Evolutionary conservation across 2,797 vertebrate species (phyloP).

Genomic region (Meriones psammophilus): DNA sequence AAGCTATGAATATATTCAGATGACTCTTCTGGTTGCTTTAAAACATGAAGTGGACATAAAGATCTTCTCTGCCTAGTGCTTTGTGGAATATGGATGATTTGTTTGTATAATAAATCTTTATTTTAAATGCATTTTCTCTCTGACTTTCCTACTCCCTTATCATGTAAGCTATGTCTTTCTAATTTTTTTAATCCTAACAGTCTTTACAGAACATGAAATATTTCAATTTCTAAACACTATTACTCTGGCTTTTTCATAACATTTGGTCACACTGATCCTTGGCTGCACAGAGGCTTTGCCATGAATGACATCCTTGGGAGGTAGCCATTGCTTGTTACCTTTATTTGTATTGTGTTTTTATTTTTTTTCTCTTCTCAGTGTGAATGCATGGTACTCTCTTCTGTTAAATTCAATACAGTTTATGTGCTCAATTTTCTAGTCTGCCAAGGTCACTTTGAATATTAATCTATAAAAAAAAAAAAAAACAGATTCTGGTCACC

Average conservation of each 20-base stretch:
- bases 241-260: neutral
- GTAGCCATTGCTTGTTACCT: neutral
- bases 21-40: neutral
- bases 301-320: no score
- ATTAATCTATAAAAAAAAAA: slow-evolving; percentile 23
- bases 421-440: slow-evolving; percentile 41
- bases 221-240: neutral
- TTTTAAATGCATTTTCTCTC: slow-evolving; percentile 1
- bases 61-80: neutral
- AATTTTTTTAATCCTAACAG: neutral
- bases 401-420: slow-evolving; percentile 55
- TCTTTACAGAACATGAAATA: neutral
- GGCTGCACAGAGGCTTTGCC: neutral
- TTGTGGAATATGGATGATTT: neutral
- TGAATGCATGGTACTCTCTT: slow-evolving; percentile 34
- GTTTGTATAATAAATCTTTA: neutral
- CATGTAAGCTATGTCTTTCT: neutral
- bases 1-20: neutral
- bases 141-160: neutral
- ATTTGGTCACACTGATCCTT: neutral
- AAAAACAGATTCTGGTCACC: neutral
- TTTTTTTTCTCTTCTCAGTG: neutral
- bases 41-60: neutral
- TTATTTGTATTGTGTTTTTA: neutral
- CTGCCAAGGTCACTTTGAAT: slow-evolving; percentile 64